Evolutionary conservation across 1,140 invertebrate species (phyloP).

Genomic region (Temnothorax curvispinosus): DNA sequence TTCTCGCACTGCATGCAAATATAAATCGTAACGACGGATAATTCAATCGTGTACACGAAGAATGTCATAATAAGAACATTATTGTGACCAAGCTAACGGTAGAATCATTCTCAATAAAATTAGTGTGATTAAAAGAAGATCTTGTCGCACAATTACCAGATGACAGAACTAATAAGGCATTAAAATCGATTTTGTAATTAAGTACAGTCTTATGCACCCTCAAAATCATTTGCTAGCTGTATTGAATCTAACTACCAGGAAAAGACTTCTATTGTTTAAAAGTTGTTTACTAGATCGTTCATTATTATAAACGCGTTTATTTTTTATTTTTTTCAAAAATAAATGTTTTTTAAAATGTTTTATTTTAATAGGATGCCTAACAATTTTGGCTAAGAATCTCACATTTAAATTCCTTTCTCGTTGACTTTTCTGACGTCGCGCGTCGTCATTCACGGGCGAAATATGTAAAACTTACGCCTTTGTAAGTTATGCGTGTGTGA

Average conservation of each 20-base stretch:
- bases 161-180: neutral
- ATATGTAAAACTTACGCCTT: constrained; percentile 61
- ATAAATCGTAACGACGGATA: neutral
- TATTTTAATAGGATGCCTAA: too few relatives aligned
- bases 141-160: neutral
- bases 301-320: too few relatives aligned
- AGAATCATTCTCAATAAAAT: neutral
- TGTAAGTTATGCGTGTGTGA: constrained; percentile 22
- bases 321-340: too few relatives aligned
- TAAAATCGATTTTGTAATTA: neutral
- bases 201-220: too few relatives aligned
- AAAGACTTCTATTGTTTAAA: too few relatives aligned
- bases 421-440: neutral
- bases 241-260: too few relatives aligned
- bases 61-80: neutral
- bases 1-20: neutral
- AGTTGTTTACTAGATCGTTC: too few relatives aligned
- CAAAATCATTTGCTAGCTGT: too few relatives aligned
- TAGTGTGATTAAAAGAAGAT: neutral
- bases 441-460: neutral
- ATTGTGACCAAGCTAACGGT: neutral
- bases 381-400: too few relatives aligned
- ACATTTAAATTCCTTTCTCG: neutral
- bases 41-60: neutral
- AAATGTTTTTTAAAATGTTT: too few relatives aligned